Percentiles rank a stretch among this genome's conserved stretches.
Conservation (phyloP, 2,113 vertebrate species). For the Xiphophorus couchianus region DNA sequence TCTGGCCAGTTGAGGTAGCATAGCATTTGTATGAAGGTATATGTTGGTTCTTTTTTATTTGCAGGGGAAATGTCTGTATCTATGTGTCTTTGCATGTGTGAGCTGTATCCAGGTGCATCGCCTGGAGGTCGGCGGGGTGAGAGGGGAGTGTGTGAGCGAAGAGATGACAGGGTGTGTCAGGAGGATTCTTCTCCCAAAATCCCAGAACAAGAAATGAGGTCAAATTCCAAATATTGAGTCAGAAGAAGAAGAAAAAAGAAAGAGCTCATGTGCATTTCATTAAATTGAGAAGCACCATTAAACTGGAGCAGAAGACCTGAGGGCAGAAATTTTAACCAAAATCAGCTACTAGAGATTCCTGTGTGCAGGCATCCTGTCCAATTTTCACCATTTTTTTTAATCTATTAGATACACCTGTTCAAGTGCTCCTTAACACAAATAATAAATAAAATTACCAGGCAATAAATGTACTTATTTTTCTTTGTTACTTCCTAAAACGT, state of each 20-base stretch:
- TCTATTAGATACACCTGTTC: not conserved
- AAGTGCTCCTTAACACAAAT: not conserved
- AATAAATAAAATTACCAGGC: not conserved
- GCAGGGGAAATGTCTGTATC: slow-evolving; percentile 26
- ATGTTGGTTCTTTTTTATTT: not conserved
- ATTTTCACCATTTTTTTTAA: not conserved
- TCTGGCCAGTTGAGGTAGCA: slow-evolving; percentile 10
- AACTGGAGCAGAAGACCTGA: slow-evolving; percentile 28
- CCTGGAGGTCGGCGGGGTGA: slow-evolving; percentile 60
- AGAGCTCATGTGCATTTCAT: slow-evolving; percentile 43
- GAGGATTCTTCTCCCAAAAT: slow-evolving; percentile 59
- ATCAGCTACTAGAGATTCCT: not conserved
- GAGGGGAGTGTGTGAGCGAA: slow-evolving; percentile 26
- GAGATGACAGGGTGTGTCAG: slow-evolving; percentile 58
- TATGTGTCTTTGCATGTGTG: slow-evolving; percentile 26
- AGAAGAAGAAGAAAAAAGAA: slow-evolving; percentile 5
- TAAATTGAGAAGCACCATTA: slow-evolving; percentile 37
- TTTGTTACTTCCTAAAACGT: too few relatives aligned
- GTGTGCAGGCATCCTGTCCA: not conserved
- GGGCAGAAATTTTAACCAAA: slow-evolving; percentile 7
- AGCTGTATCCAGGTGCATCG: slow-evolving; percentile 73
- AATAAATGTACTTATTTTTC: too few relatives aligned
- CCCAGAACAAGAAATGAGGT: slow-evolving; percentile 61
- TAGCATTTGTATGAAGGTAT: slow-evolving; percentile 1
- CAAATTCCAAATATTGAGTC: slow-evolving; percentile 52